Conservation (phyloP, 2,888 invertebrate species). For the Cenopis cana region DNA sequence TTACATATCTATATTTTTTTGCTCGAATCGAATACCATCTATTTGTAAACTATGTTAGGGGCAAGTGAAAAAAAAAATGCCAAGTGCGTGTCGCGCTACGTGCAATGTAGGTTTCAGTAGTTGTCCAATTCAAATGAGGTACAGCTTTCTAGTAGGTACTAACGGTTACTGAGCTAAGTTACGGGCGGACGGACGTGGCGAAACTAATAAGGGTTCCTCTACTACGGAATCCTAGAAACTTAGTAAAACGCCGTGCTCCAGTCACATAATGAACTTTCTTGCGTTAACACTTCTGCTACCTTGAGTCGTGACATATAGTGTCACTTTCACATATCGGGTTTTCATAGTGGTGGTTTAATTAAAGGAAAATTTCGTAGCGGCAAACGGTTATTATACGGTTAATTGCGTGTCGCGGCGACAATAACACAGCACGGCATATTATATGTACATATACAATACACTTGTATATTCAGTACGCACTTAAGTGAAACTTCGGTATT, state of each 20-base stretch:
- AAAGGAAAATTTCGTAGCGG: constrained; percentile 38
- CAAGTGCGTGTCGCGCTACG: no score
- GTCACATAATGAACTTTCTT: not conserved
- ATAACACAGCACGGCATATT: constrained; percentile 11
- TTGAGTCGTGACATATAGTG: constrained; percentile 34
- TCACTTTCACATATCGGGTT: constrained; percentile 40
- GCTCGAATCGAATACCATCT: no score
- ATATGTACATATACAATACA: not conserved
- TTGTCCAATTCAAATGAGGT: no score
- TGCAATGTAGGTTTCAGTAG: no score
- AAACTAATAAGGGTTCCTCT: no score
- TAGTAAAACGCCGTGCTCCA: not conserved
- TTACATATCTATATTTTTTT: no score
- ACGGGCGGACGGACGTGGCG: no score
- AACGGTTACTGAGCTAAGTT: no score
- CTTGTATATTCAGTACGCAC: not conserved
- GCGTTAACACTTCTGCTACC: not conserved
- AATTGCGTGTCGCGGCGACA: constrained; percentile 39
- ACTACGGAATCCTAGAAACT: no score
- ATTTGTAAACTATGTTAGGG: no score
- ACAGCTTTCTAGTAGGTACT: no score
- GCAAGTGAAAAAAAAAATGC: no score
- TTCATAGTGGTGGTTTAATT: constrained; percentile 43
- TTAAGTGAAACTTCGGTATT: not conserved
- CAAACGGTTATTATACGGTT: constrained; percentile 41